Base-by-base conservation (phyloP, 2,113 vertebrate species). In the Brachyistius frenatus region DNA sequence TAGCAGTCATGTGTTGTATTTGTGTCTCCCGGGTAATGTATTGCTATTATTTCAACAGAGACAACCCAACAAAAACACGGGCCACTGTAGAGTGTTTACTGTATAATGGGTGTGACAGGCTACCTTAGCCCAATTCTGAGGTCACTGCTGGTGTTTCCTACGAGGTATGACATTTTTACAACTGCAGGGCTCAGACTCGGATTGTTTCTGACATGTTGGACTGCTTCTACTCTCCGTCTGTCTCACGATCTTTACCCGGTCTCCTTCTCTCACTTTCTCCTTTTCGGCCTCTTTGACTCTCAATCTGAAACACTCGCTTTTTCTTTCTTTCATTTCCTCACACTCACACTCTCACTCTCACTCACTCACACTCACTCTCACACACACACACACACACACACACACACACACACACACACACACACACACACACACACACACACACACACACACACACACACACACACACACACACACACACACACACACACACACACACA, bases 91-190 rank as follows among this genome's bases (percentile, higher is more conserved):
- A 90, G 86, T 86, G 87, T 91, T 90, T 88, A 86, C 81, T 67
- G 83, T 77, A 58, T 81, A 89, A 88, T 79, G 84, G 76, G 84
- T 66, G 82, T 86, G 89, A 91, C 90, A 88, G 78, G 52, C 69
- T 74, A 83, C 81, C 73, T 81, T 70, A 66, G 86, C 67, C 72
- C 80, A 72, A 79, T 81, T 79, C 83, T 80, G 80, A 82, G 86
- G 83, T 86, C 84, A 88, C 41, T 46, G 64, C 69, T 77, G 86
- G 85, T 86, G 86, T 88, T 91, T 88, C 83, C 86, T 90, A 84
- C 60, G 5, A 87, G 70, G 72, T 74, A 39, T 83, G 89, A 90
- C 89, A 88, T 78, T 76, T 92, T 90, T 86, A 91, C 86, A 63
- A 76, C 84, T 62, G 61, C 56, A 1, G 75, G 65, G 64, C 72